Evolutionary conservation across 2,113 vertebrate genomes (phyloP).

Genomic region (Phyllostomus hastatus): DNA sequence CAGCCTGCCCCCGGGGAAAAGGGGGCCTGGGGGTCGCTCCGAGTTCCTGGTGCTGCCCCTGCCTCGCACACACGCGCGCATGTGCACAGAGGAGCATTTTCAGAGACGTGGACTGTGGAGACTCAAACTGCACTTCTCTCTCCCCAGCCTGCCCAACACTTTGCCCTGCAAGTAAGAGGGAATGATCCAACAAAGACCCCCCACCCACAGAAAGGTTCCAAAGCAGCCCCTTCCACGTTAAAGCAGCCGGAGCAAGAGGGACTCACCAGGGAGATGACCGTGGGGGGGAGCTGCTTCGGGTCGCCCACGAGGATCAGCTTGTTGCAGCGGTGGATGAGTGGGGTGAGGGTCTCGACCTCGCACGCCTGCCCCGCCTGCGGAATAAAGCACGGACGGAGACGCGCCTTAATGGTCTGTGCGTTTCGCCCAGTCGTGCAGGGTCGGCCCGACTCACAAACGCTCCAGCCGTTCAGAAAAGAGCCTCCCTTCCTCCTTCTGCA

Average conservation of each 20-base stretch:
- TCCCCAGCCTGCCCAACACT: not conserved
- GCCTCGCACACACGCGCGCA: not conserved
- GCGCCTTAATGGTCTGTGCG: not conserved
- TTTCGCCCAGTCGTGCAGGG: fast-evolving
- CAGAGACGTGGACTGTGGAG: not conserved
- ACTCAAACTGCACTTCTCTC: not conserved
- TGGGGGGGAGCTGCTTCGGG: conserved; percentile 89
- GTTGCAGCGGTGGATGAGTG: conserved; percentile 85
- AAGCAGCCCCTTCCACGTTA: not conserved
- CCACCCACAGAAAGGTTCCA: fast-evolving
- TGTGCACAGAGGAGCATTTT: not conserved
- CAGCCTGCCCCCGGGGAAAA: not conserved
- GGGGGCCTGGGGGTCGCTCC: not conserved
- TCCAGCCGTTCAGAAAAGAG: not conserved
- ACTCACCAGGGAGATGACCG: conserved; percentile 87
- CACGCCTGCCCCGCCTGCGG: conserved; percentile 89
- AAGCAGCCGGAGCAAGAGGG: not conserved
- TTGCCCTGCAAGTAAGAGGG: not conserved
- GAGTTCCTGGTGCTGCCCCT: not conserved
- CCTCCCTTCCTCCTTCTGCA: not conserved
- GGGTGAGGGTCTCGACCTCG: conserved; percentile 89
- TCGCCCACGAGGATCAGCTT: conserved; percentile 89
- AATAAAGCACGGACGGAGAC: not conserved
- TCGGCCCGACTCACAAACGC: not conserved
- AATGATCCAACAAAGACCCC: not conserved